Evolutionary conservation across 2,888 invertebrate genomes (phyloP), one percentile per base, ranked within the genome.

Genomic region (Margaritifera margaritifera): DNA sequence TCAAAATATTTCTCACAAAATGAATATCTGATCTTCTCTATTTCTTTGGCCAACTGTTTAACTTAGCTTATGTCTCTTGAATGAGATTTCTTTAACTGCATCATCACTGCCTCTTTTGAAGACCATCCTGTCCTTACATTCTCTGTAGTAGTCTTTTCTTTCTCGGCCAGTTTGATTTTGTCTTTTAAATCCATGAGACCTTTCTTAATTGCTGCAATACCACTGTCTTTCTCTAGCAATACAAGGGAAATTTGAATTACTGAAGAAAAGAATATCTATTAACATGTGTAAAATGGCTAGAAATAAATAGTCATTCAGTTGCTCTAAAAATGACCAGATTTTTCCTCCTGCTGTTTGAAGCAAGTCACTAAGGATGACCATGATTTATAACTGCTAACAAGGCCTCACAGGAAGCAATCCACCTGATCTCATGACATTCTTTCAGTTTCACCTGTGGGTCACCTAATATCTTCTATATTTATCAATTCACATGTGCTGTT

Each of bases 391-490:
- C 62, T 19, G 69, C 58, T 22, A 42, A 51, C 8, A 69, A 53
- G 31, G 65, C 65, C 19, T 62, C 53, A 55, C 61, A 66, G 50
- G 65, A 65, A 18, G 65, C 57, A 22, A 69, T 27, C 59, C 69
- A 66, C 24, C 69, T 65, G 20, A 69, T 62, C 57, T 61, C 69
- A 56, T 65, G 65, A 4, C 51, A 51, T 53, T 69, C 62, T 50
- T 69, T 69, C 15, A 62, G 4, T 42, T 65, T 69, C 19, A 66
- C n/a, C 8, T 62, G 55, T 58, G 63, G 63, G 24, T 25, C 19
- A 18, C 66, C 59, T 11, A 66, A n/a, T 20, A 70, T 56, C 20
- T 54, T 66, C 50, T 66, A 66, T 22, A 70, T 66, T 59, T 60
- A 62, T 52, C 52, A 70, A 52, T 20, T 66, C 66, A 58, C 51